Conservation (phyloP, 2,113 vertebrate genomes). For the Tupaia tana region DNA sequence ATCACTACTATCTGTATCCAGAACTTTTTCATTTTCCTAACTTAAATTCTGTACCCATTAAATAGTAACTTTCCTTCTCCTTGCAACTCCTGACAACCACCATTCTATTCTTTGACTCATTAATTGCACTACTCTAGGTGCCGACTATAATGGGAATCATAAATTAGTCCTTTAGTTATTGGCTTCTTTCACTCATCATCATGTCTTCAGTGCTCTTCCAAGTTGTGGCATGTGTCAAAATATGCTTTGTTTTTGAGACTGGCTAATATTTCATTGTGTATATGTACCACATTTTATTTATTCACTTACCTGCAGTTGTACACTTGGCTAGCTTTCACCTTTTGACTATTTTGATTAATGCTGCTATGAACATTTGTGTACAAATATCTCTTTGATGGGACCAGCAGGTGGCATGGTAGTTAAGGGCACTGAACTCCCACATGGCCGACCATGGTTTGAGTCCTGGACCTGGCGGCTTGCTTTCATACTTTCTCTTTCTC, state of each 20-base stretch:
- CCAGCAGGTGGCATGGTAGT: too few species aligned
- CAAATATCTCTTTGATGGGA: too few species aligned
- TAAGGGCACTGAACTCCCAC: too few species aligned
- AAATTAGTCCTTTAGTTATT: neutral
- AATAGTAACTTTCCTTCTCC: neutral
- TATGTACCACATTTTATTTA: too few species aligned
- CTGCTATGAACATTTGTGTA: neutral
- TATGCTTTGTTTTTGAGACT: neutral
- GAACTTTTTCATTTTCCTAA: neutral
- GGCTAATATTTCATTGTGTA: neutral
- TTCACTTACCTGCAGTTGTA: too few species aligned
- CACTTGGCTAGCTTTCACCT: neutral
- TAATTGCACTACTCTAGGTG: neutral
- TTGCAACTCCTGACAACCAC: neutral
- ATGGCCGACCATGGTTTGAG: too few species aligned
- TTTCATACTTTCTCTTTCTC: too few species aligned
- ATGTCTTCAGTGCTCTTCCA: neutral
- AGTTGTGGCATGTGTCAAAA: neutral
- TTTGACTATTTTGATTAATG: neutral
- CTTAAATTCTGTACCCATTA: neutral
- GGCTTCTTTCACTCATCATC: neutral
- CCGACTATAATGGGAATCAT: neutral
- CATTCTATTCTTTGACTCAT: neutral
- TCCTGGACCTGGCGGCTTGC: too few species aligned
- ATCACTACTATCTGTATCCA: neutral